phyloP scores from a whole-genome alignment of 2,888 invertebrate genomes.

The Chrysolina haemoptera region DNA sequence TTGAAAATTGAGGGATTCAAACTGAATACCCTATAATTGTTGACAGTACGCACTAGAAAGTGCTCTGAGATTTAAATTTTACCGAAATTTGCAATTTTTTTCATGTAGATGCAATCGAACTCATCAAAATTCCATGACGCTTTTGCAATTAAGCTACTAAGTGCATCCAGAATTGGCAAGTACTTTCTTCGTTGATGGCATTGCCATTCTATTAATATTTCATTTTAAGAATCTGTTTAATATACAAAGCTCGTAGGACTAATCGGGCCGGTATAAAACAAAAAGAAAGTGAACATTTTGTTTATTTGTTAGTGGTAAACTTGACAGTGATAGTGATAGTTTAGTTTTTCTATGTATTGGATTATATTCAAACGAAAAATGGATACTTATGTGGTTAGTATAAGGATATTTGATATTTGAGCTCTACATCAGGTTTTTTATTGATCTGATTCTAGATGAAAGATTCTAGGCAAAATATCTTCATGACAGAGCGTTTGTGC shows the following conservation, averaged over 20 bases:
- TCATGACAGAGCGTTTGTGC: too few species aligned
- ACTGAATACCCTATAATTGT: neutral
- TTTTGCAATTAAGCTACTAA: slow-evolving; percentile 52
- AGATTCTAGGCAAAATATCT: too few species aligned
- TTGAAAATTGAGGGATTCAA: neutral
- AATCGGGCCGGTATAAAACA: slow-evolving; percentile 63
- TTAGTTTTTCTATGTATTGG: slow-evolving; percentile 39
- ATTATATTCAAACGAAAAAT: slow-evolving; percentile 41
- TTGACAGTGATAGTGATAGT: slow-evolving; percentile 57
- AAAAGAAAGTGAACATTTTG: slow-evolving; percentile 63
- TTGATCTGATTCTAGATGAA: too few species aligned
- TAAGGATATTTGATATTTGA: neutral
- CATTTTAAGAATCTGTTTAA: slow-evolving; percentile 57
- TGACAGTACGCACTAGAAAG: slow-evolving; percentile 2
- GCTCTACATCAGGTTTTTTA: too few species aligned
- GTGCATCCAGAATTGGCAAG: slow-evolving; percentile 59
- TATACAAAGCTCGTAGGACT: slow-evolving; percentile 62
- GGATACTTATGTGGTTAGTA: slow-evolving; percentile 50
- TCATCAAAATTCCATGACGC: slow-evolving; percentile 38
- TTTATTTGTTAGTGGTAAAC: slow-evolving; percentile 56
- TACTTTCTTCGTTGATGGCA: slow-evolving; percentile 62
- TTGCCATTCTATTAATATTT: slow-evolving; percentile 60
- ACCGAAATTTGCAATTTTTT: slow-evolving; percentile 12
- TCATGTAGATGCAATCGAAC: slow-evolving; percentile 17
- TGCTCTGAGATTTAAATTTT: neutral